phyloP scores from a whole-genome alignment of 2,888 invertebrate genomes.

The Drosophila greeni region DNA sequence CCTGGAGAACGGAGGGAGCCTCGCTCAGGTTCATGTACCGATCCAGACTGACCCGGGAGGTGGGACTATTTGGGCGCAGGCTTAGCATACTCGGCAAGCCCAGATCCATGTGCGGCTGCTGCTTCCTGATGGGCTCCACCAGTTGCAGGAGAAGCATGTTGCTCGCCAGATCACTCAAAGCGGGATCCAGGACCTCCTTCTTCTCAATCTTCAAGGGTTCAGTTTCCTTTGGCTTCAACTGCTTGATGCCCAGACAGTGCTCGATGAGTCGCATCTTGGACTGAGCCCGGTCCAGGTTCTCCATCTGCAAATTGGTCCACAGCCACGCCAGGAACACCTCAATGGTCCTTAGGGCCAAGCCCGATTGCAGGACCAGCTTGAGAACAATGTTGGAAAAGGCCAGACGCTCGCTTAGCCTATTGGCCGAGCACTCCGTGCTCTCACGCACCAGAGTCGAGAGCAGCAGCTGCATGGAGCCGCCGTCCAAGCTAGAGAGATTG shows the following conservation, averaged over 20 bases:
- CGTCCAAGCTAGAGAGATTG: conserved; percentile 69
- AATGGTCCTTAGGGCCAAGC: conserved; percentile 68
- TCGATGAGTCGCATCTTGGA: conserved; percentile 67
- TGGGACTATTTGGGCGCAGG: conserved; percentile 5
- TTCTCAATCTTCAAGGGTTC: neutral
- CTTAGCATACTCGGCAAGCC: neutral
- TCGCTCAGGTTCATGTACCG: conserved; percentile 46
- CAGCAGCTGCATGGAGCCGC: conserved; percentile 59
- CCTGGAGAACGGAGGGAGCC: conserved; percentile 30
- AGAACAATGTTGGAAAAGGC: conserved; percentile 65
- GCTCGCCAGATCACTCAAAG: conserved; percentile 42
- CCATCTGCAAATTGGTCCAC: conserved; percentile 75
- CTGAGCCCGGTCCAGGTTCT: conserved; percentile 70
- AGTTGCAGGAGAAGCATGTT: conserved; percentile 51
- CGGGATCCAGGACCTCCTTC: conserved; percentile 1
- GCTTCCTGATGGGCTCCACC: conserved; percentile 70
- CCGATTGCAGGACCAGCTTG: conserved; percentile 64
- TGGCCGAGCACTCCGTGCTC: conserved; percentile 71
- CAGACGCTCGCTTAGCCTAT: conserved; percentile 71
- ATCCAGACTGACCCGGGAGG: conserved; percentile 39
- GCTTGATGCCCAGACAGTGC: conserved; percentile 54
- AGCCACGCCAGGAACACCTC: conserved; percentile 73
- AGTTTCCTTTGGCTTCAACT: conserved; percentile 4
- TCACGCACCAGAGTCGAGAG: conserved; percentile 67
- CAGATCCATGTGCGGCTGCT: conserved; percentile 46